Evolutionary conservation across 2,113 vertebrate species (phyloP), one percentile per base, ranked within the genome.

Genomic region (Anolis sagrei): DNA sequence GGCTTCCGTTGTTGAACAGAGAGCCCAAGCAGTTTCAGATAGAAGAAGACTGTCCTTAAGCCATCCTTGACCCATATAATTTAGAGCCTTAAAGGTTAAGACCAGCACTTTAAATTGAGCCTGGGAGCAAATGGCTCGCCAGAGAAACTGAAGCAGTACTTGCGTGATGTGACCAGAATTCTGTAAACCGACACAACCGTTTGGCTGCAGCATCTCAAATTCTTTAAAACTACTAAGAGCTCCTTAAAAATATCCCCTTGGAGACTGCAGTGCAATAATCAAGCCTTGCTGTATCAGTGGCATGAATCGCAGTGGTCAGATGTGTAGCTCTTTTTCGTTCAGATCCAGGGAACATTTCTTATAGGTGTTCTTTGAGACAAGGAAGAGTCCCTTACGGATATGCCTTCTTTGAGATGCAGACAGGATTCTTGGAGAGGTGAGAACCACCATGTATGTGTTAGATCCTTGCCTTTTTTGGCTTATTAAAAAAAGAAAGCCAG

Each of bases 81-180:
- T 36, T 78, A 36, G 54, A 34, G 54, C 76, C 54, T 78, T 61
- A 61, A 58, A 61, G 58, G 54, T 54, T 61, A 32, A 78, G 54
- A 58, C 54, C 58, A 61, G n/a, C 76, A 78, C 11, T 78, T 78
- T 78, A 78, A 78, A 61, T 58, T 61, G 76, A 78, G 54, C 58
- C 76, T 25, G 19, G 36, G 32, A 78, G 32, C 58, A 62, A 78
- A 78, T 58, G 58, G 32, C 49, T 78, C 23, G 76, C 76, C 76
- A 78, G 54, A 25, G 54, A 51, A 78, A 58, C 51, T 78, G 54
- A 78, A 78, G 76, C 76, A 78, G 76, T n/a, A 68, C 64, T 68
- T 7, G 64, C 2, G 27, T 68, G 64, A 68, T 68, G 64, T 68
- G 64, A 68, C 29, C 64, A 29, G 64, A 68, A 68, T 68, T 25